phyloP scores from a whole-genome alignment of 2,113 vertebrate genomes.

The Leiothrix lutea region DNA sequence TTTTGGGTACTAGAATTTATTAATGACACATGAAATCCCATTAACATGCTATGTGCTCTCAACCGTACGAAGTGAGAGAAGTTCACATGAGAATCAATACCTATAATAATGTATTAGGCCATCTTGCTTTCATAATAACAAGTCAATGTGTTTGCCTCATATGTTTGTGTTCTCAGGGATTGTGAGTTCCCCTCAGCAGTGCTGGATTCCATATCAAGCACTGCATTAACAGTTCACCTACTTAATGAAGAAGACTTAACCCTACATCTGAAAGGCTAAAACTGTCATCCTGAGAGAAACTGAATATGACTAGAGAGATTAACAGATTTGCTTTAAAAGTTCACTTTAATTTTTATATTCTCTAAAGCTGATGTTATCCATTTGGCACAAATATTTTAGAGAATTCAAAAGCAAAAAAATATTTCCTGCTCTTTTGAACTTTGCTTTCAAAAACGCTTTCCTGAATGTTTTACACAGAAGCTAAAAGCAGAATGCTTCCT shows the following conservation, averaged over 20 bases:
- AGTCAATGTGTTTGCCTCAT: neutral
- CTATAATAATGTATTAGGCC: neutral
- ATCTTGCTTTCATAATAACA: neutral
- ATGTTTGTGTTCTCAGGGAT: neutral
- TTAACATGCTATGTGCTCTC: neutral
- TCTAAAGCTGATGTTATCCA: neutral
- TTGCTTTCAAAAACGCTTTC: neutral
- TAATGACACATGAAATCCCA: neutral
- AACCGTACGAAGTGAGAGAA: fast-evolving
- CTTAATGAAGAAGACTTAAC: neutral
- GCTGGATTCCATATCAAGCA: neutral
- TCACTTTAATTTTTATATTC: neutral
- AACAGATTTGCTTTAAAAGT: neutral
- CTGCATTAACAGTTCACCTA: neutral
- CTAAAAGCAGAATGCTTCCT: neutral
- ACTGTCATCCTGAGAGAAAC: neutral
- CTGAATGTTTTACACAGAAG: neutral
- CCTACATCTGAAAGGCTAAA: neutral
- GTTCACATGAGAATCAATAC: neutral
- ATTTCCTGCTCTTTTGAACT: neutral
- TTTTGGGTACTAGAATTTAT: neutral
- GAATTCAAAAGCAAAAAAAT: neutral
- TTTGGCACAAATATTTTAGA: neutral
- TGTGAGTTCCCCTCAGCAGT: neutral
- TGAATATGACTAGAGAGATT: neutral